Evolutionary conservation across 2,888 invertebrate species (phyloP).

Genomic region (Drosophila yooni): DNA sequence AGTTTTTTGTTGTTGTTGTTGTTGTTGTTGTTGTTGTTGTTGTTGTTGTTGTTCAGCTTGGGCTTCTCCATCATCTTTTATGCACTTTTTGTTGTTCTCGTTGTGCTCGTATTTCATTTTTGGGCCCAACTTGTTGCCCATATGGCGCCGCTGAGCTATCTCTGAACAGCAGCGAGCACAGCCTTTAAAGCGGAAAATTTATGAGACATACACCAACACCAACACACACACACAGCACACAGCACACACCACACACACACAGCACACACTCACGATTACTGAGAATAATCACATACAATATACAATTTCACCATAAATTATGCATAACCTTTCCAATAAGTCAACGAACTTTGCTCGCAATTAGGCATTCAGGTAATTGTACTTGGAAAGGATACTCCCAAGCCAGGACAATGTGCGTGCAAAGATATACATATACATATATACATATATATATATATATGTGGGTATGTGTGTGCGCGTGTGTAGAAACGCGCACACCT

Average conservation of each 20-base stretch:
- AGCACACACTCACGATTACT: not conserved
- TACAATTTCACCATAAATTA: constrained; percentile 72
- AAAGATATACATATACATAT: not conserved
- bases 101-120: constrained; percentile 75
- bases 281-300: constrained; percentile 47
- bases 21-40: constrained; percentile 26
- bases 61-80: constrained; percentile 64
- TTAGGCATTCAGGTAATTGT: constrained; percentile 16
- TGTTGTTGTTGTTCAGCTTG: constrained; percentile 40
- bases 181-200: constrained; percentile 67
- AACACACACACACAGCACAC: not conserved
- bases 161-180: constrained; percentile 37
- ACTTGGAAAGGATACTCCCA: constrained; percentile 22
- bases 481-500: constrained; percentile 23
- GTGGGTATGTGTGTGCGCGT: not conserved
- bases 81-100: constrained; percentile 52
- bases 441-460: not conserved
- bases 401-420: constrained; percentile 43
- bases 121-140: constrained; percentile 53
- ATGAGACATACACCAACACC: constrained; percentile 48
- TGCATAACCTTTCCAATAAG: constrained; percentile 63
- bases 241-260: not conserved
- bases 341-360: constrained; percentile 61
- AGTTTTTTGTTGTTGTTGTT: constrained; percentile 47
- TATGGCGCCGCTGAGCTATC: constrained; percentile 74